Evolutionary conservation across 2,888 invertebrate genomes (phyloP).

Genomic region (Euzophera pinguis): DNA sequence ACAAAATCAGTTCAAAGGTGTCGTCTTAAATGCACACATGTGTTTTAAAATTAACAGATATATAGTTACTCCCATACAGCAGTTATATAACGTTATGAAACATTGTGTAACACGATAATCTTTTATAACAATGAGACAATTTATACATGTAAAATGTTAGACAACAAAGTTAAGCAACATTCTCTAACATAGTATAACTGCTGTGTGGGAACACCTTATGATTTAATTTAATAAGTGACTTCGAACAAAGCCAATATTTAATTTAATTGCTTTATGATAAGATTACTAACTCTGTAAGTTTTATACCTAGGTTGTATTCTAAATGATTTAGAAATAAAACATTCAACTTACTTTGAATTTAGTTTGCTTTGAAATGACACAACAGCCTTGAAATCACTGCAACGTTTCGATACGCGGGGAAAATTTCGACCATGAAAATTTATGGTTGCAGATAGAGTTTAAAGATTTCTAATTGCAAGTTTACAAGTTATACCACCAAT

Average conservation of each 20-base stretch:
- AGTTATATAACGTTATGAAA: too few relatives aligned
- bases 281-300: constrained; percentile 23
- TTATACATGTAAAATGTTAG: too few relatives aligned
- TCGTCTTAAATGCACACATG: too few relatives aligned
- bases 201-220: too few relatives aligned
- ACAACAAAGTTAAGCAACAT: too few relatives aligned
- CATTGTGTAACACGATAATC: too few relatives aligned
- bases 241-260: constrained; percentile 7
- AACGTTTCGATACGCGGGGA: neutral
- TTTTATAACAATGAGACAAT: too few relatives aligned
- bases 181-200: too few relatives aligned
- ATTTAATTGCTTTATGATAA: constrained; percentile 24
- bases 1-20: constrained; percentile 33
- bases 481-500: neutral
- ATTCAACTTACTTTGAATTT: neutral
- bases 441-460: constrained; percentile 1
- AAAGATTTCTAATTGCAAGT: neutral
- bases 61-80: too few relatives aligned
- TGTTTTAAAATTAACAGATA: too few relatives aligned
- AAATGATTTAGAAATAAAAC: constrained; percentile 13
- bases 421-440: constrained; percentile 9
- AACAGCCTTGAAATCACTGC: neutral
- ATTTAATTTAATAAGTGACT: too few relatives aligned
- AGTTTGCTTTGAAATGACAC: neutral
- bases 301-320: constrained; percentile 3